Evolutionary conservation across 2,888 invertebrate genomes (phyloP), one percentile per base, ranked within the genome.

Genomic region (Drosophila sordidula): DNA sequence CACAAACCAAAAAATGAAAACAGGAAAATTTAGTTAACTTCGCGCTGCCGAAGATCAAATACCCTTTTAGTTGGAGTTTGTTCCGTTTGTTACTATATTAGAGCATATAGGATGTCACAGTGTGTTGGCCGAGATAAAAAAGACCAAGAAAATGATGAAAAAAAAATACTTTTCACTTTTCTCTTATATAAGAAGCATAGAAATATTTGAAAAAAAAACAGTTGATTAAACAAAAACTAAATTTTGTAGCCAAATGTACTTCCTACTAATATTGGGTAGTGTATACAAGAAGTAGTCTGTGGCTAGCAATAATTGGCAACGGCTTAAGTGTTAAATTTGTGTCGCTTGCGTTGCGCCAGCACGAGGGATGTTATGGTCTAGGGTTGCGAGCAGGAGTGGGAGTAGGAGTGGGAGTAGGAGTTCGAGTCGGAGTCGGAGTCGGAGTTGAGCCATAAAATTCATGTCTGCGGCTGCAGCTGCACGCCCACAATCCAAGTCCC

Each of bases 281-380:
- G 34, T 34, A 34, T 12, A 0, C 4, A 34, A 34, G 12, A 34
- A 34, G 4, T 34, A 6, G 12, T 34, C 4, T 70, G 57, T 45
- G 47, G 46, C 70, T 52, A 50, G 57, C 58, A 57, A 73, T 79
- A 85, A 85, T 85, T 78, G 82, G 64, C 67, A 74, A 56, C 46
- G 63, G 51, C 57, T 64, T 18, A 50, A 38, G 54, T 58, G 45
- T n/a, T 52, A 87, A 67, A 74, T 74, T 70, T 49, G 76, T 51
- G 34, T 32, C n/a, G 9, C 29, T 29, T 29, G 29, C 29, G 9
- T 29, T 9, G 29, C 29, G 29, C 29, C 29, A 29, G 29, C 29
- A 29, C 29, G 11, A n/a, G 25, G 36, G 22, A 41, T 58, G 14
- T 22, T 29, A 32, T 32, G 39, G 34, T 34, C 34, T 41, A 34